phyloP scores from a whole-genome alignment of 2,797 vertebrate species.

The Xiphophorus birchmanni region DNA sequence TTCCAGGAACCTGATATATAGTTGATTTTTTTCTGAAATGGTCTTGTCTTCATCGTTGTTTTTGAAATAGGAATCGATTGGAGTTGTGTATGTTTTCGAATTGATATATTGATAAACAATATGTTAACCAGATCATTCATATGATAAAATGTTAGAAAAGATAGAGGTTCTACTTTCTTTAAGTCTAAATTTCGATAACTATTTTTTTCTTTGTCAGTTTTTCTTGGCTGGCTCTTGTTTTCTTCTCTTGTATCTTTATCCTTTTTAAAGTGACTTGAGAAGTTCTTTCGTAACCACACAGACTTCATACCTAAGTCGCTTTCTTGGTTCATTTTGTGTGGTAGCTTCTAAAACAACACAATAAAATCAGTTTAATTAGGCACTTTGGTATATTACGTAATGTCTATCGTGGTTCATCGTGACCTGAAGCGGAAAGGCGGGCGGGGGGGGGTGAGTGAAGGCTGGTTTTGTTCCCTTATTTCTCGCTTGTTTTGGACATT shows the following conservation, averaged over 20 bases:
- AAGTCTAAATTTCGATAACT: neutral
- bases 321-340: neutral
- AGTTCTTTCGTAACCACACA: neutral
- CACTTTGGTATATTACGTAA: conserved; percentile 52
- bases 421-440: conserved; percentile 53
- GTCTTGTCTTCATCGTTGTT: neutral
- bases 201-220: neutral
- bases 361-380: conserved; percentile 55
- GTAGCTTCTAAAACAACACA: conserved; percentile 13
- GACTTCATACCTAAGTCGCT: neutral
- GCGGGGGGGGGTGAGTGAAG: too few species aligned
- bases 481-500: conserved; percentile 19
- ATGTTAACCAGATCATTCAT: neutral
- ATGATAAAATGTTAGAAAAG: neutral
- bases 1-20: neutral
- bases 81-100: neutral
- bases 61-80: neutral
- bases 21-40: neutral
- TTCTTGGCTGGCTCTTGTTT: neutral
- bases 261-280: neutral
- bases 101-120: neutral
- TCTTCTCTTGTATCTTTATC: neutral
- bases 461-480: conserved; percentile 65
- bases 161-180: neutral
- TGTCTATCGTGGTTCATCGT: conserved; percentile 22